Evolutionary conservation across 1,140 invertebrate species (phyloP), one percentile per base, ranked within the genome.

Genomic region (Sitodiplosis mosellana): DNA sequence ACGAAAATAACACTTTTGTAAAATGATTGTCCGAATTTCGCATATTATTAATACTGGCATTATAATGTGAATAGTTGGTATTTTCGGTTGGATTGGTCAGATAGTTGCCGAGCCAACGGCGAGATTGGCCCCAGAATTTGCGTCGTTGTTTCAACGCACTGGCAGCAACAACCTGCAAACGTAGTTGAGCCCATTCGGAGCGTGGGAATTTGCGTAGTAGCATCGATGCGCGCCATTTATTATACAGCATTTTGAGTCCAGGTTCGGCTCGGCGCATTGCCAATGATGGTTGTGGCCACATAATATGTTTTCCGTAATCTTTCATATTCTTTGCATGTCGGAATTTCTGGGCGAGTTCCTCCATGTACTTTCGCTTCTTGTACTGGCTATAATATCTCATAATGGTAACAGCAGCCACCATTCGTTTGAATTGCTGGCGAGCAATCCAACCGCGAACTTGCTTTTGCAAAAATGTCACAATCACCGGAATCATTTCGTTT

Each of bases 21-120:
- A 87, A 86, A 41, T 72, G 71, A 19, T 43, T 36, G 55, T 88
- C 81, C 2, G 71, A 73, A 54, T 80, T 77, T 53, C 77, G 78
- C 41, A 89, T 60, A 49, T 77, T 80, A 50, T 72, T 78, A 41
- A 83, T 65, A 48, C 80, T 80, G 14, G 73, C 66, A 46, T 75
- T 78, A 64, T 79, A 90, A n/a, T 74, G 65, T 22, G 76, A 66
- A 44, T 74, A 79, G 40, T 77, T 76, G 22, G 75, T 69, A 61
- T 96, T 92, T 57, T 95, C 89, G 33, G 73, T 69, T 22, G 76
- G 71, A 41, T 75, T 70, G 2, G 78, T 71, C 47, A 97, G 67
- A 61, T 97, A 97, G 67, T 97, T 92, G 22, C 92, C 92, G 52
- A 82, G 72, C 93, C 94, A 97, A 50, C 77, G 75, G 22, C 90